These are phyloP conservation scores for Polydrusus tereticollis DNA, from an alignment of 2,888 invertebrate species.

Conservation along the genomic window DNA sequence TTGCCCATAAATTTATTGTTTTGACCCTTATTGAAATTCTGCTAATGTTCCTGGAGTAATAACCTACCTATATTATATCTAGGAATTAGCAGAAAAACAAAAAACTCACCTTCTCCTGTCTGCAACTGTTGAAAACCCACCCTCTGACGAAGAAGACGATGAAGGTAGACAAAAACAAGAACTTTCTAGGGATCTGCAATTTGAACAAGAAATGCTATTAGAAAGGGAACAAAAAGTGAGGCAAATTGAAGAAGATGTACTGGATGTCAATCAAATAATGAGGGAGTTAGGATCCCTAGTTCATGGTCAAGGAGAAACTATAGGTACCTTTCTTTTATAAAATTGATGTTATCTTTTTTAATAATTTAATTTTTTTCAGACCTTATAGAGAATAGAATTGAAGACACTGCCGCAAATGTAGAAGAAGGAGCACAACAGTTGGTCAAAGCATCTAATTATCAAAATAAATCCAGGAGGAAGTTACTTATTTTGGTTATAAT, in stretches of 20 bases:
- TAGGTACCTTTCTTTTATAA: too few relatives aligned
- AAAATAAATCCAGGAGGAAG: constrained; percentile 82
- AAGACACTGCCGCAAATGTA: constrained; percentile 79
- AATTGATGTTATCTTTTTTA: too few relatives aligned
- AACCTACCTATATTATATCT: background rate
- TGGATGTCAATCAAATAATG: constrained; percentile 89
- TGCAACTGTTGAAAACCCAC: constrained; percentile 62
- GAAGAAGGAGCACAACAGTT: constrained; percentile 85
- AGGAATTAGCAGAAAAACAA: constrained; percentile 79
- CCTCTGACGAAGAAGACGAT: constrained; percentile 60
- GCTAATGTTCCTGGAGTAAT: too few relatives aligned
- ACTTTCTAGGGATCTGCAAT: constrained; percentile 75
- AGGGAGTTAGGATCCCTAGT: constrained; percentile 79
- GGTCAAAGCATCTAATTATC: constrained; percentile 84
- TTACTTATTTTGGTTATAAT: constrained; percentile 79
- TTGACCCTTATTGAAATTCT: too few relatives aligned
- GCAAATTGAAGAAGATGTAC: constrained; percentile 84
- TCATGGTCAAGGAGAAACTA: constrained; percentile 77
- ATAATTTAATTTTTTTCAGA: constrained; percentile 76
- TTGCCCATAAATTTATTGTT: too few relatives aligned
- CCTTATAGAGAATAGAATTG: constrained; percentile 86
- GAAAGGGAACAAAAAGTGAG: constrained; percentile 86
- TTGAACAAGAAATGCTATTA: constrained; percentile 83
- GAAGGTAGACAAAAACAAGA: constrained; percentile 66
- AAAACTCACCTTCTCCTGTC: constrained; percentile 71